These are phyloP conservation scores for Philotrypesis tridentata DNA, from an alignment of 1,140 invertebrate species.

Conservation along the genomic window DNA sequence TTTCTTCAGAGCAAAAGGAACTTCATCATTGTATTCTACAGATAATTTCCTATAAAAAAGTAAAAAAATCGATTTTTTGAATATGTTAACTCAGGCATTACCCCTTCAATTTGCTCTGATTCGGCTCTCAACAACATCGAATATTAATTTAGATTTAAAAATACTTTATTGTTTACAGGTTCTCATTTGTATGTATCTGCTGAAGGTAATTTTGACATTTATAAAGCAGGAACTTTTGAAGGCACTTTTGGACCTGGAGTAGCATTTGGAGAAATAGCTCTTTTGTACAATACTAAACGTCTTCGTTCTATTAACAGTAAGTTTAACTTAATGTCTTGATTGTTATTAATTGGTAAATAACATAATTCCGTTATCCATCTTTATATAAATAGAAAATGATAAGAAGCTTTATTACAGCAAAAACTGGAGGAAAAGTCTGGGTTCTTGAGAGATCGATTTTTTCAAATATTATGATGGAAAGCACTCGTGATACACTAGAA, in stretches of 20 bases:
- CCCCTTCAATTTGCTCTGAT: too few relatives aligned
- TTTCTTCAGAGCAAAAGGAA: too few relatives aligned
- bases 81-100: too few relatives aligned
- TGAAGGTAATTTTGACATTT: constrained; percentile 85
- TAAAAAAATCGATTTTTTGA: too few relatives aligned
- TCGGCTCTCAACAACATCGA: too few relatives aligned
- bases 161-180: constrained; percentile 63
- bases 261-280: constrained; percentile 88
- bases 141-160: too few relatives aligned
- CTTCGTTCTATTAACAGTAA: constrained; percentile 85
- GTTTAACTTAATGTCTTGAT: constrained; percentile 46
- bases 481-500: constrained; percentile 85
- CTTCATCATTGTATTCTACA: too few relatives aligned
- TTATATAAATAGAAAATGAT: too few relatives aligned
- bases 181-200: constrained; percentile 81
- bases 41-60: too few relatives aligned
- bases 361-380: not conserved
- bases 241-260: constrained; percentile 85
- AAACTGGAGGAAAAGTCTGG: constrained; percentile 85
- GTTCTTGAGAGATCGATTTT: constrained; percentile 88
- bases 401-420: constrained; percentile 71
- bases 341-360: not conserved
- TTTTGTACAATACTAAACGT: constrained; percentile 91
- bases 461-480: constrained; percentile 90
- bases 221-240: constrained; percentile 80